A percentile compares a stretch with the other conserved stretches of the same genome.
These are phyloP conservation scores for Ascaphus truei DNA, from an alignment of 2,113 vertebrate genomes.

Conservation along the genomic window DNA sequence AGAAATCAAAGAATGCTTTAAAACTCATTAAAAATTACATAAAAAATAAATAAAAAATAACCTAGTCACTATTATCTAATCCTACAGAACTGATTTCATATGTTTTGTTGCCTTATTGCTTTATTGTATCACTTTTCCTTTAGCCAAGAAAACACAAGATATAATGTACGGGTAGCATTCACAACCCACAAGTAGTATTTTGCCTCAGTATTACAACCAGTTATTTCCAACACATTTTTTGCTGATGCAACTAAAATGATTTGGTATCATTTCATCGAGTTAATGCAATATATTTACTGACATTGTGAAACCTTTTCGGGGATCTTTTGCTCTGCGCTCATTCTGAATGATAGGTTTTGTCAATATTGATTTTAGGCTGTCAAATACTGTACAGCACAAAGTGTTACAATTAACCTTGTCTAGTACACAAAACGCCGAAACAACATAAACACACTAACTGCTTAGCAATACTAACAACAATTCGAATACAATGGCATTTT, in stretches of 20 bases:
- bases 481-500: not conserved
- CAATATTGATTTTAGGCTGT: constrained; percentile 23
- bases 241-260: not conserved
- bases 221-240: not conserved
- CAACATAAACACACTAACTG: not conserved
- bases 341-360: constrained; percentile 17
- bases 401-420: constrained; percentile 18
- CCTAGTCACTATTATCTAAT: no score
- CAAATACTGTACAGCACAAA: constrained; percentile 3
- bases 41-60: no score
- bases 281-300: not conserved
- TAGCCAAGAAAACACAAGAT: no score
- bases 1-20: no score
- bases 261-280: not conserved
- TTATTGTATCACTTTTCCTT: no score
- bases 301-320: not conserved
- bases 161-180: no score
- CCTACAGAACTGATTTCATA: no score
- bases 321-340: not conserved
- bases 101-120: no score
- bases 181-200: no score
- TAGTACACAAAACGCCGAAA: not conserved
- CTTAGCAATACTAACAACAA: not conserved
- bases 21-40: no score
- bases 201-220: no score